Evolutionary conservation across 1,140 invertebrate species (phyloP).

Genomic region (Maconellicoccus hirsutus): DNA sequence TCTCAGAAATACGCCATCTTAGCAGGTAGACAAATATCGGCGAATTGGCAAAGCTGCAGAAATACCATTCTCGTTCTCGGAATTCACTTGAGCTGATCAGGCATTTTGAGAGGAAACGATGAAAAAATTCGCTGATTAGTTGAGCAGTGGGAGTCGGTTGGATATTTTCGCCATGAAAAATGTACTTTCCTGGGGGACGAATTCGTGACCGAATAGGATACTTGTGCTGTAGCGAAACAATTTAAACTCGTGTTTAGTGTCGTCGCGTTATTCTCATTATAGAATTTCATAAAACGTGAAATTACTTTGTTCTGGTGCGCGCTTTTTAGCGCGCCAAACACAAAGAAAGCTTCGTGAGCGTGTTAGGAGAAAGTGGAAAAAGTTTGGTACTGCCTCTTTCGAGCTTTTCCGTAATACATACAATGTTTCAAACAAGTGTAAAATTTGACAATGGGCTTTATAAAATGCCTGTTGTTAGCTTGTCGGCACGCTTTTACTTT

Average conservation of each 20-base stretch:
- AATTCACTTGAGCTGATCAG: too few relatives aligned
- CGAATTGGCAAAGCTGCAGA: too few relatives aligned
- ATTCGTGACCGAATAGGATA: neutral
- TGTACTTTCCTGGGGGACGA: neutral
- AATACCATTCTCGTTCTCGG: too few relatives aligned
- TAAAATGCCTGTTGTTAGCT: neutral
- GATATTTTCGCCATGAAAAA: neutral
- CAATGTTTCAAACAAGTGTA: neutral
- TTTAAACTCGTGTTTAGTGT: neutral
- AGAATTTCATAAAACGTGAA: neutral
- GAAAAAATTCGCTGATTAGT: too few relatives aligned
- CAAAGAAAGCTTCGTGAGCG: neutral
- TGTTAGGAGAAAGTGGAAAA: neutral
- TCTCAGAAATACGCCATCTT: too few relatives aligned
- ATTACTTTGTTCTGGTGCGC: neutral
- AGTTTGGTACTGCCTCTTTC: neutral
- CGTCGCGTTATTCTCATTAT: neutral
- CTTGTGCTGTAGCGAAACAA: neutral
- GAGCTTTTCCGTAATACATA: too few relatives aligned
- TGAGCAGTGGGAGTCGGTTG: too few relatives aligned
- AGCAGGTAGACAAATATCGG: too few relatives aligned
- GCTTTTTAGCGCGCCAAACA: too few relatives aligned
- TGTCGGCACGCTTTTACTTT: neutral
- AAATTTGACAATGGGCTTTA: constrained; percentile 9
- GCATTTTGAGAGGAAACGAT: too few relatives aligned